Evolutionary conservation across 2,797 vertebrate species (phyloP).

Genomic region (Anas acuta): DNA sequence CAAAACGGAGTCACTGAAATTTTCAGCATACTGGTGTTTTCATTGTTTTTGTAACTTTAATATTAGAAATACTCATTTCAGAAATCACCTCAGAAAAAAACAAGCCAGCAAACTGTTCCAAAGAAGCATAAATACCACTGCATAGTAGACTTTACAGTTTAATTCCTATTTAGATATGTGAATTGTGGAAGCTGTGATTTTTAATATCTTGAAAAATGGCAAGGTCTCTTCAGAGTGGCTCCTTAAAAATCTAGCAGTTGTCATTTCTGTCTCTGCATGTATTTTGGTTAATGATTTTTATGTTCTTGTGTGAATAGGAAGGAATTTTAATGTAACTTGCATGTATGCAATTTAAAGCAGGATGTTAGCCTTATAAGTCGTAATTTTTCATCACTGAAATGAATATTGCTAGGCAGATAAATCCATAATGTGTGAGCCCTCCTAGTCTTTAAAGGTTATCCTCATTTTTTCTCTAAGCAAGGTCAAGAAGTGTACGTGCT

Average conservation of each 20-base stretch:
- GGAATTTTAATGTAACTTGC: slow-evolving; percentile 7
- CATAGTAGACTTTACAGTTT: background rate
- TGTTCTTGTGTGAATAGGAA: background rate
- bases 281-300: slow-evolving; percentile 21
- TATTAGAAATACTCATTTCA: background rate
- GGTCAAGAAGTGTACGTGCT: background rate
- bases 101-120: background rate
- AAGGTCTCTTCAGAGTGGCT: background rate
- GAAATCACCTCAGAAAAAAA: background rate
- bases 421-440: background rate
- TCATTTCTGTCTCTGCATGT: background rate
- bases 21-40: background rate
- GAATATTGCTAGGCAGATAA: background rate
- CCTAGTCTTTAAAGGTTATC: slow-evolving; percentile 12
- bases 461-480: background rate
- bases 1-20: background rate
- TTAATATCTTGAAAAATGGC: background rate
- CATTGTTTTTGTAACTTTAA: background rate
- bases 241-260: background rate
- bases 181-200: background rate
- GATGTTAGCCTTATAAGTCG: background rate
- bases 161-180: background rate
- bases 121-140: background rate
- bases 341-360: background rate
- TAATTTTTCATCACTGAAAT: slow-evolving; percentile 28